Conservation (phyloP, 2,888 invertebrate species). For the Drosophila affinis region DNA sequence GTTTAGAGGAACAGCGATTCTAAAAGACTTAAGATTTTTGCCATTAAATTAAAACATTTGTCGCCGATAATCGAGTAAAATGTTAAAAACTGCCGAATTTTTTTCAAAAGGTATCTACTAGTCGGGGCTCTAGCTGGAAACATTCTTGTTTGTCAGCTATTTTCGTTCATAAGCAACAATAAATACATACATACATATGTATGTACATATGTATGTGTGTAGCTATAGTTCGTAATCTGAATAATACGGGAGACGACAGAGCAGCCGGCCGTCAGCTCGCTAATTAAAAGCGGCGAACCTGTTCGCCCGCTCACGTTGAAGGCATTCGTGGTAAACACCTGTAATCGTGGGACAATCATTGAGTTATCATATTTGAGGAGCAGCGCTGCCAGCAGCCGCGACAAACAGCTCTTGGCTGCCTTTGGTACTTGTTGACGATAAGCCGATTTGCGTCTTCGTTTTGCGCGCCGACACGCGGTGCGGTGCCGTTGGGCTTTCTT, state of each 20-base stretch:
- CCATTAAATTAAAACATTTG: neutral
- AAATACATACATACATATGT: slow-evolving; percentile 44
- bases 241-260: slow-evolving; percentile 63
- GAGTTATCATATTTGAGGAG: slow-evolving; percentile 69
- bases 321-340: slow-evolving; percentile 61
- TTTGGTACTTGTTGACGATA: slow-evolving; percentile 61
- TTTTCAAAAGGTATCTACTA: slow-evolving; percentile 5
- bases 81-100: neutral
- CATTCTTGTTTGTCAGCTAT: slow-evolving; percentile 49
- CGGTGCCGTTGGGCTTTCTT: slow-evolving; percentile 28
- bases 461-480: slow-evolving; percentile 22
- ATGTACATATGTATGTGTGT: neutral
- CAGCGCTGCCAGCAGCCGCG: slow-evolving; percentile 29
- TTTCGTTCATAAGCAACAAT: slow-evolving; percentile 73
- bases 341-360: slow-evolving; percentile 75
- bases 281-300: slow-evolving; percentile 67
- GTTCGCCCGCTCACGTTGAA: slow-evolving; percentile 35
- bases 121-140: slow-evolving; percentile 2
- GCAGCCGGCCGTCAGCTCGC: slow-evolving; percentile 47
- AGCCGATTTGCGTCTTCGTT: slow-evolving; percentile 76
- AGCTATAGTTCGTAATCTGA: slow-evolving; percentile 74
- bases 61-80: neutral
- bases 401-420: slow-evolving; percentile 55
- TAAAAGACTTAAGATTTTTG: neutral
- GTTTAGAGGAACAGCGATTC: no score